These are phyloP conservation scores for Sylvietta virens DNA, from an alignment of 2,113 vertebrate genomes.

Conservation along the genomic window DNA sequence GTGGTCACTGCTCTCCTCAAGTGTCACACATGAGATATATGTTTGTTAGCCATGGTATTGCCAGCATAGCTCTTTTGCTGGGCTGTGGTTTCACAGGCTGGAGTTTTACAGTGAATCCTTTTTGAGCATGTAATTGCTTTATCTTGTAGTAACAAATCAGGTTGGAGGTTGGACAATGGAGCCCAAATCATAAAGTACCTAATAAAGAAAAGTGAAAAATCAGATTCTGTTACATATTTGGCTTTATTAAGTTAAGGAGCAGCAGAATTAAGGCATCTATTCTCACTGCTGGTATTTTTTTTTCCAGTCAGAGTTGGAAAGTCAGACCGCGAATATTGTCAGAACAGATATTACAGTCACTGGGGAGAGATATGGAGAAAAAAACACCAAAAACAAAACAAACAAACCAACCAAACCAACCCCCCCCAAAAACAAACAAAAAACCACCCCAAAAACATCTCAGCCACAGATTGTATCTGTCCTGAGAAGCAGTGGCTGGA, in stretches of 20 bases:
- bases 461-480: background rate
- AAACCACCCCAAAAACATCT: background rate
- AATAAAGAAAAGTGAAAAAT: background rate
- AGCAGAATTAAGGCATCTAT: background rate
- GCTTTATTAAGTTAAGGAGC: background rate
- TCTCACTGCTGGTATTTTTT: background rate
- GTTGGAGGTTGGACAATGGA: background rate
- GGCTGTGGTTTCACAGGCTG: background rate
- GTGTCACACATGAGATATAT: rapidly evolving
- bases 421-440: too few species aligned
- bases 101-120: background rate
- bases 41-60: background rate
- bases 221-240: background rate
- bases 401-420: too few species aligned
- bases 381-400: background rate
- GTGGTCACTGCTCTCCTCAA: background rate
- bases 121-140: background rate
- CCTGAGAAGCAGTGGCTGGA: background rate
- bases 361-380: background rate
- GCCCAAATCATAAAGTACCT: background rate
- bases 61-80: background rate
- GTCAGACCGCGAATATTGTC: background rate
- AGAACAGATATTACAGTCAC: background rate
- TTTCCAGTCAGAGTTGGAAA: background rate
- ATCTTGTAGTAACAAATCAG: background rate